phyloP scores from a whole-genome alignment of 2,888 invertebrate species.

The Eretmocerus hayati region DNA sequence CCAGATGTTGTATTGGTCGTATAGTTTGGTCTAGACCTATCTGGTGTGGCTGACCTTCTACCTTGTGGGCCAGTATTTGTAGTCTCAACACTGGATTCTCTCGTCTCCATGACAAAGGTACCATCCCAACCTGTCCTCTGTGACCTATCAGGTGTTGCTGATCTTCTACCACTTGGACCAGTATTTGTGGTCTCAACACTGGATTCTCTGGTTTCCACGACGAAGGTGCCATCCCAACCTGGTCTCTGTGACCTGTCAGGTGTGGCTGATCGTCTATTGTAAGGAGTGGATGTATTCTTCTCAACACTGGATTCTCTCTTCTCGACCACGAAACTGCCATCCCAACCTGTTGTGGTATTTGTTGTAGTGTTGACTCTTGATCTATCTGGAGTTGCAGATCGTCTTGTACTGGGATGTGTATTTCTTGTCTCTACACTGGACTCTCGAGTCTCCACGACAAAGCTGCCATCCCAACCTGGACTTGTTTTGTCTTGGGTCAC shows the following conservation, averaged over 20 bases:
- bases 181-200: neutral
- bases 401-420: neutral
- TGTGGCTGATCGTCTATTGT: too few species aligned
- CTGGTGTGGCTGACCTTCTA: neutral
- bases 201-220: neutral
- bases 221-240: neutral
- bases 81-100: neutral
- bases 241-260: too few species aligned
- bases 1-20: neutral
- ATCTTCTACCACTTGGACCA: neutral
- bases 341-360: slow-evolving; percentile 47
- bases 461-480: slow-evolving; percentile 5
- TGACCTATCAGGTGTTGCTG: neutral
- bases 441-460: neutral
- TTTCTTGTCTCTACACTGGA: neutral
- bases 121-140: slow-evolving; percentile 49
- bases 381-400: slow-evolving; percentile 2
- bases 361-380: slow-evolving; percentile 14
- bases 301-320: slow-evolving; percentile 1
- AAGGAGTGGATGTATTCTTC: neutral
- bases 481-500: too few species aligned
- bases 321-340: slow-evolving; percentile 49
- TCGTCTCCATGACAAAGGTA: slow-evolving; percentile 44
- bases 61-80: neutral
- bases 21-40: neutral